A percentile compares a stretch with the other conserved stretches of the same genome.
These are phyloP conservation scores for Propithecus coquereli DNA, from an alignment of 2,113 vertebrate genomes.

Conservation along the genomic window DNA sequence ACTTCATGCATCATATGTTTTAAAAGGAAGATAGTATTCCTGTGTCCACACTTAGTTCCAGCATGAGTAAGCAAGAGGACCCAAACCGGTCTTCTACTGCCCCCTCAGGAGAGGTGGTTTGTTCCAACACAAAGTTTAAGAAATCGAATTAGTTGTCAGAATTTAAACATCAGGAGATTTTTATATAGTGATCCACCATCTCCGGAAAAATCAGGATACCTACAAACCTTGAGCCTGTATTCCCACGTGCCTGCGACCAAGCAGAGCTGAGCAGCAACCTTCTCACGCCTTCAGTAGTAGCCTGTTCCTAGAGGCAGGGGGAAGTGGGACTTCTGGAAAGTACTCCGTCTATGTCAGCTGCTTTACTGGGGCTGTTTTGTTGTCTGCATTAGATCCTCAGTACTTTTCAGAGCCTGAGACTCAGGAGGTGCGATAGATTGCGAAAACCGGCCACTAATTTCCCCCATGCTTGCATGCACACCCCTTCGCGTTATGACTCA, in stretches of 20 bases:
- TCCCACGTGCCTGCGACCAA: accelerated
- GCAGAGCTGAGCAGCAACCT: neutral
- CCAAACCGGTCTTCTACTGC: neutral
- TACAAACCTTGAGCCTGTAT: neutral
- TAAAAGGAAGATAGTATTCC: neutral
- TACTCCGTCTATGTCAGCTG: accelerated
- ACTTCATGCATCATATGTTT: accelerated
- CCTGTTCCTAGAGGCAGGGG: neutral
- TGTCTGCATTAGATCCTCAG: neutral
- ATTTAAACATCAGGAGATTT: neutral
- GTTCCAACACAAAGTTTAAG: neutral
- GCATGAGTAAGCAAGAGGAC: neutral
- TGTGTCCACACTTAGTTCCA: neutral
- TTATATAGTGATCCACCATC: neutral
- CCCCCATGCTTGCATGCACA: accelerated
- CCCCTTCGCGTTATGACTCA: neutral
- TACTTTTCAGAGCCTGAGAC: neutral
- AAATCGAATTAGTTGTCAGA: neutral
- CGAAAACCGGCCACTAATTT: neutral
- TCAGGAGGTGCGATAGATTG: neutral
- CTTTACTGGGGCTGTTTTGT: neutral
- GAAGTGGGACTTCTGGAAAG: neutral
- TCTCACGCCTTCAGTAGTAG: neutral
- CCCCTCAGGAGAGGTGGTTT: neutral
- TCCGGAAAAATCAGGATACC: neutral